These are phyloP conservation scores for Tortrix viridana DNA, from an alignment of 2,888 invertebrate species.

Conservation along the genomic window DNA sequence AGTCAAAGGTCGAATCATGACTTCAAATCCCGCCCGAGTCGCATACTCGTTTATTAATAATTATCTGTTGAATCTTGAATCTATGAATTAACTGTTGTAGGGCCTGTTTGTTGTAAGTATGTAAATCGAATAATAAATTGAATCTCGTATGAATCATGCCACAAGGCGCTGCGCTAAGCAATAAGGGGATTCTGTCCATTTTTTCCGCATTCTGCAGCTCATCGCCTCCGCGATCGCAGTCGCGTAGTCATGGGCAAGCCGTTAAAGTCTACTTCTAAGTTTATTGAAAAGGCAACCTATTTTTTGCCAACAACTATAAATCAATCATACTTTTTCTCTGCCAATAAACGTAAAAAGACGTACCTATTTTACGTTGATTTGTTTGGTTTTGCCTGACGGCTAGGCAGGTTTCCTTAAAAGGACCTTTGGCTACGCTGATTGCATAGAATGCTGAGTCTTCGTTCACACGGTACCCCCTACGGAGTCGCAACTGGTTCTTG, in stretches of 20 bases:
- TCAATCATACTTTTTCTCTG: conserved; percentile 23
- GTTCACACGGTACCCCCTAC: conserved; percentile 43
- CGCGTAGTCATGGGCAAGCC: neutral
- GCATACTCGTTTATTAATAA: too few species aligned
- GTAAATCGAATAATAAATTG: too few species aligned
- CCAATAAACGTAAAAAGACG: conserved; percentile 27
- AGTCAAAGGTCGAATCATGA: too few species aligned
- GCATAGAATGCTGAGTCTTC: conserved; percentile 48
- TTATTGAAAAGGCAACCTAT: neutral
- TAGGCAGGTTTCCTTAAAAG: conserved; percentile 53
- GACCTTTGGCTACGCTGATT: conserved; percentile 49
- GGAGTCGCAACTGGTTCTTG: conserved; percentile 29
- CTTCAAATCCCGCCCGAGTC: too few species aligned
- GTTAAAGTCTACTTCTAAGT: neutral
- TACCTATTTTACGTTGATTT: conserved; percentile 34
- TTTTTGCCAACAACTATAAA: conserved; percentile 12
- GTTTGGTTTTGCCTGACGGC: conserved; percentile 31
- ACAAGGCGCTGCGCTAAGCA: too few species aligned
- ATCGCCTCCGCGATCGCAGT: too few species aligned
- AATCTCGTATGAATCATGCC: too few species aligned
- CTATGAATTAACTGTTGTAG: too few species aligned
- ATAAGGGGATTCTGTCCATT: too few species aligned
- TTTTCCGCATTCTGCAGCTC: too few species aligned
- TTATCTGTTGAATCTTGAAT: too few species aligned
- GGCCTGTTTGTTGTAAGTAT: too few species aligned